A percentile compares a stretch with the other conserved stretches of the same genome.
Evolutionary conservation across 2,797 vertebrate genomes (phyloP).

Genomic region (Hemitrygon akajei): DNA sequence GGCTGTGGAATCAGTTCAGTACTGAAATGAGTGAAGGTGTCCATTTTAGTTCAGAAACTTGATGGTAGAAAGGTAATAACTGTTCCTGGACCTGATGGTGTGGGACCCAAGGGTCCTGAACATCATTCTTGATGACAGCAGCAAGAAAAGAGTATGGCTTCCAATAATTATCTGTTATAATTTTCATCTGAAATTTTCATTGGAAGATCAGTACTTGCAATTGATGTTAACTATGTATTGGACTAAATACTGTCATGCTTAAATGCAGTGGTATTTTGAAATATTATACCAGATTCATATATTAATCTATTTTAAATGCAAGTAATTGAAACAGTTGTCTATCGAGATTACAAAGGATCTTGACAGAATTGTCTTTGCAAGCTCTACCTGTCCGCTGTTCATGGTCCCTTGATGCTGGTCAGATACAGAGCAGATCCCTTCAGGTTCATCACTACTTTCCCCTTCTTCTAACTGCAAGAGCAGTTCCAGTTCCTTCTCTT

Average conservation of each 20-base stretch:
- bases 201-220: background rate
- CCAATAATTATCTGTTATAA: background rate
- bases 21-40: no score
- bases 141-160: no score
- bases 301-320: background rate
- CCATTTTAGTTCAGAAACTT: no score
- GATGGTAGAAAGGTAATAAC: no score
- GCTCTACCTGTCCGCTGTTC: background rate
- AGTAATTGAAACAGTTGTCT: background rate
- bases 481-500: constrained; percentile 55
- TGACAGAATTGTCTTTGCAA: background rate
- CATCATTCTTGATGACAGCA: no score
- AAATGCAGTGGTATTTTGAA: background rate
- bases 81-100: no score
- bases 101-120: no score
- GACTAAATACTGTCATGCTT: background rate
- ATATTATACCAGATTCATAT: background rate
- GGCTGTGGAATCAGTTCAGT: no score
- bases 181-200: background rate
- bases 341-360: background rate
- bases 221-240: background rate
- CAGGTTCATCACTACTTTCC: background rate
- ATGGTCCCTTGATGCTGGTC: background rate
- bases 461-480: constrained; percentile 45
- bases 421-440: background rate